Conservation (phyloP, 2,888 invertebrate genomes). For the Epistrophella euchroma region DNA sequence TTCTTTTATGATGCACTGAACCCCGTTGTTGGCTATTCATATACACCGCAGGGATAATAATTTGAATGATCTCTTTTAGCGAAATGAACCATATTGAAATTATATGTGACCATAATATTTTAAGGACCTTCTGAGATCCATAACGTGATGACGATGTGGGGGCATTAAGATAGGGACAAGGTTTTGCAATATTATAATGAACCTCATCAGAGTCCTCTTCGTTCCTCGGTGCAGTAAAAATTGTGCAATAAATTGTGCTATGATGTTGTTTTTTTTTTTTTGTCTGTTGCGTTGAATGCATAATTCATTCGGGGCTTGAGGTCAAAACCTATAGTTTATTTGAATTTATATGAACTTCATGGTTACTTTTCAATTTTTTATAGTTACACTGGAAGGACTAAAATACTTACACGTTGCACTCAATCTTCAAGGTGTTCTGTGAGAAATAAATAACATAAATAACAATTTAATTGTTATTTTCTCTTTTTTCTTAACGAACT, state of each 20-base stretch:
- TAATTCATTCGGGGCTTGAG: not conserved
- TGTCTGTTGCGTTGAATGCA: not conserved
- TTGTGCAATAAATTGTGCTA: slow-evolving; percentile 1
- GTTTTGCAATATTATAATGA: slow-evolving; percentile 37
- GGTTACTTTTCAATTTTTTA: not conserved
- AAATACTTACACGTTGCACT: not conserved
- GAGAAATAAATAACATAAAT: too few species aligned
- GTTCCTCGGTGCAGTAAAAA: slow-evolving; percentile 17
- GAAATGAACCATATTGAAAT: slow-evolving; percentile 33
- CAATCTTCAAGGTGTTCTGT: too few species aligned
- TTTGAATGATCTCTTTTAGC: slow-evolving; percentile 50
- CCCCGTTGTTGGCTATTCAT: slow-evolving; percentile 43
- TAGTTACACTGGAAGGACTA: not conserved
- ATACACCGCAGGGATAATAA: slow-evolving; percentile 56
- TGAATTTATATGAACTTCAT: slow-evolving; percentile 4
- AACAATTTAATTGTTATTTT: too few species aligned
- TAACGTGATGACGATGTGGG: slow-evolving; percentile 23
- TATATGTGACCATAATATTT: slow-evolving; percentile 44
- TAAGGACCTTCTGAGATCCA: slow-evolving; percentile 31
- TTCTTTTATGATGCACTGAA: slow-evolving; percentile 65
- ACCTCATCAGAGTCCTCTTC: not conserved
- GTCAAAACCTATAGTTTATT: not conserved
- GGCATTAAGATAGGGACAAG: slow-evolving; percentile 24
- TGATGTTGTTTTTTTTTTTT: not conserved
- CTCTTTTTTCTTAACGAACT: too few species aligned